These are phyloP conservation scores for Rhinichthys klamathensis DNA, from an alignment of 2,113 vertebrate species.

Conservation along the genomic window DNA sequence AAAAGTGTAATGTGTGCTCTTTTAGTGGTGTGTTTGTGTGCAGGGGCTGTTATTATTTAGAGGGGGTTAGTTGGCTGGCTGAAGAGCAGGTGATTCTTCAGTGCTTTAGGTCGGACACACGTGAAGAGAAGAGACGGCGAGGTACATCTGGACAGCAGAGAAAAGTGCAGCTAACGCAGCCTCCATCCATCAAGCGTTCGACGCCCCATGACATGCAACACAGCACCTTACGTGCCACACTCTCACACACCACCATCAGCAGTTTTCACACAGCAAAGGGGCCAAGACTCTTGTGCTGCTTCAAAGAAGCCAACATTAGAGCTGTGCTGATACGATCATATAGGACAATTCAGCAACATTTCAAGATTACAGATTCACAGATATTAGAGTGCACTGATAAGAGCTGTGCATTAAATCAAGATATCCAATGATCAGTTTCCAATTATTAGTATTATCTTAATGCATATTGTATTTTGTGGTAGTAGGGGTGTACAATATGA, in stretches of 20 bases:
- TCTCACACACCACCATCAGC: background rate
- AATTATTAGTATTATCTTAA: background rate
- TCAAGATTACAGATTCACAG: background rate
- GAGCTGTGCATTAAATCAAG: background rate
- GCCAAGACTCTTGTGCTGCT: background rate
- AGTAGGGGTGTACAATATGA: background rate
- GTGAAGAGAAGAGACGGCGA: background rate
- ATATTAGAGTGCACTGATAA: background rate
- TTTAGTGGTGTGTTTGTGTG: background rate
- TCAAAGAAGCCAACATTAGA: background rate
- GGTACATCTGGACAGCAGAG: slow-evolving; percentile 30
- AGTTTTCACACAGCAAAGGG: background rate
- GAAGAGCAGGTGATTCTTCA: slow-evolving; percentile 26
- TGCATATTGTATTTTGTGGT: background rate
- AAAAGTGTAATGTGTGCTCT: slow-evolving; percentile 27
- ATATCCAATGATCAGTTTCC: background rate
- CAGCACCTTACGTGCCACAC: background rate
- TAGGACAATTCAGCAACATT: background rate
- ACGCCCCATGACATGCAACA: background rate
- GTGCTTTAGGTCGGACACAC: background rate
- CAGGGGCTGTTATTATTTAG: slow-evolving; percentile 20
- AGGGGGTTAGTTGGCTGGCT: slow-evolving; percentile 43
- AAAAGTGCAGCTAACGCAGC: slow-evolving; percentile 30
- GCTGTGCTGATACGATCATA: background rate
- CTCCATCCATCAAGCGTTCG: slow-evolving; percentile 34